A percentile compares a stretch with the other conserved stretches of the same genome.
Conservation (phyloP, 2,888 invertebrate species). For the Eupithecia pulchellata region DNA sequence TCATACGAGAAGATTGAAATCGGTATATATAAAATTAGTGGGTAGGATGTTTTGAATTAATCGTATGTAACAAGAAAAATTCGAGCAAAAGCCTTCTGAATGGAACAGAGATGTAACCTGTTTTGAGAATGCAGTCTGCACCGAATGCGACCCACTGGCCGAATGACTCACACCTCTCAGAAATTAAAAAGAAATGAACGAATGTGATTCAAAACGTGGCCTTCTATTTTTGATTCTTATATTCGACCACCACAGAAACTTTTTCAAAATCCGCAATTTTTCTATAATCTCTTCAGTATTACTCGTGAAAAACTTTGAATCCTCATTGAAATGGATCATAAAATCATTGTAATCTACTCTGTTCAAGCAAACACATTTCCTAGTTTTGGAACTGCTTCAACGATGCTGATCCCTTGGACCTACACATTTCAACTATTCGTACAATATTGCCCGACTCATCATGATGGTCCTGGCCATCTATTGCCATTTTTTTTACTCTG, state of each 20-base stretch:
- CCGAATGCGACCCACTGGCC: constrained; percentile 67
- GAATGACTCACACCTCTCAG: constrained; percentile 62
- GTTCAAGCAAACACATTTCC: constrained; percentile 75
- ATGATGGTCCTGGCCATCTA: not conserved
- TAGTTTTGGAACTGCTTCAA: too few species aligned
- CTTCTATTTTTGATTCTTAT: not conserved
- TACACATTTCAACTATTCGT: too few species aligned
- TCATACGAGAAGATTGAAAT: not conserved
- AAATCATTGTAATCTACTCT: constrained; percentile 70
- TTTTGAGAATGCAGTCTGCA: constrained; percentile 61
- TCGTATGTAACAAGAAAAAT: constrained; percentile 39
- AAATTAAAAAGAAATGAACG: constrained; percentile 32
- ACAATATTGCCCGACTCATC: not conserved
- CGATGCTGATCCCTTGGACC: too few species aligned
- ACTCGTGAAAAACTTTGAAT: constrained; percentile 65
- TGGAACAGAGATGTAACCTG: constrained; percentile 54
- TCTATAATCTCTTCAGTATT: constrained; percentile 74
- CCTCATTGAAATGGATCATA: constrained; percentile 75
- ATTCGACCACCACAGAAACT: constrained; percentile 65
- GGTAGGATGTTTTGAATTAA: constrained; percentile 31
- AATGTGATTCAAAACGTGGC: constrained; percentile 9
- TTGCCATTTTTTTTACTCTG: not conserved
- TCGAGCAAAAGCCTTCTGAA: constrained; percentile 43
- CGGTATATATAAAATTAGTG: not conserved
- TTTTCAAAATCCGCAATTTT: constrained; percentile 73